Evolutionary conservation across 2,113 vertebrate genomes (phyloP).

Genomic region (Rhineura floridana): DNA sequence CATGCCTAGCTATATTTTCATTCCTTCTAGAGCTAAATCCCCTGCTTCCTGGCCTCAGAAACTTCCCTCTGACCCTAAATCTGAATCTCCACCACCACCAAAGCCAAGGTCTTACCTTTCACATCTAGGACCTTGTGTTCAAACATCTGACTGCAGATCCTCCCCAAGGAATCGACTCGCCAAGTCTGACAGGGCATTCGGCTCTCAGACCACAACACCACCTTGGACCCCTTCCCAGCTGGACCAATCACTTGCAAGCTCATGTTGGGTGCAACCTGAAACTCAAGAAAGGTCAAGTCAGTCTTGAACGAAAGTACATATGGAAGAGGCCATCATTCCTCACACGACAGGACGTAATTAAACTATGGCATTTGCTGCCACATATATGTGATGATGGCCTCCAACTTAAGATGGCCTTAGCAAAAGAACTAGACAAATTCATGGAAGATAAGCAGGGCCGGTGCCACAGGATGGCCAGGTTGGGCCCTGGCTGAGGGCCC

Average conservation of each 20-base stretch:
- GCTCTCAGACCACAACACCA: conserved; percentile 89
- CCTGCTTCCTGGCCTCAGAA: not conserved
- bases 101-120: conserved; percentile 81
- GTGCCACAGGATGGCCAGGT: too few relatives aligned
- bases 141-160: conserved; percentile 85
- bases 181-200: conserved; percentile 88
- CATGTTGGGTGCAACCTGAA: conserved; percentile 83
- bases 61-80: not conserved
- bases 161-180: conserved; percentile 79
- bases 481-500: too few relatives aligned
- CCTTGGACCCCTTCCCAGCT: conserved; percentile 80
- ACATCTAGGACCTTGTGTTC: conserved; percentile 87
- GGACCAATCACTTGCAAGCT: conserved; percentile 93
- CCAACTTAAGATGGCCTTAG: too few relatives aligned
- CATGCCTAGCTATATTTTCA: not conserved
- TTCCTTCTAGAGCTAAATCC: not conserved
- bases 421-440: too few relatives aligned
- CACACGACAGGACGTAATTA: too few relatives aligned
- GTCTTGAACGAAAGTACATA: not conserved
- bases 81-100: not conserved
- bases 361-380: not conserved
- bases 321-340: too few relatives aligned
- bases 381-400: too few relatives aligned
- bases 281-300: not conserved
- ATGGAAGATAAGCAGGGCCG: too few relatives aligned